Conservation (phyloP, 2,888 invertebrate species). For the Harpalus rufipes region DNA sequence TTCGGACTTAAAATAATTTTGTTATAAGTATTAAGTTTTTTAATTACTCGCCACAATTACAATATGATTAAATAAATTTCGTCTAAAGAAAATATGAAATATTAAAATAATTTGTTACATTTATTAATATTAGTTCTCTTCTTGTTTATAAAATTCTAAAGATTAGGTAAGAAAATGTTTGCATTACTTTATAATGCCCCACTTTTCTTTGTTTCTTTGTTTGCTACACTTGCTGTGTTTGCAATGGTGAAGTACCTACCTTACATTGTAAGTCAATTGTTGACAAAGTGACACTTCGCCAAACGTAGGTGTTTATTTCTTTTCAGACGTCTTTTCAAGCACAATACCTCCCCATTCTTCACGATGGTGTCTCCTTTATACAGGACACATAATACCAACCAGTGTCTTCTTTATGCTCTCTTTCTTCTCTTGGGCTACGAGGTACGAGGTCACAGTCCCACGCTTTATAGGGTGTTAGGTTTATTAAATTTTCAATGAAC, state of each 20-base stretch:
- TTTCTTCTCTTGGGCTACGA: conserved; percentile 15
- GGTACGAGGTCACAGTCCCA: conserved; percentile 50
- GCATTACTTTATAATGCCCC: not conserved
- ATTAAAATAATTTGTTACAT: too few relatives aligned
- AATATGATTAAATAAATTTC: too few relatives aligned
- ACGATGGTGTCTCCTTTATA: conserved; percentile 35
- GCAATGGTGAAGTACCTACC: conserved; percentile 14
- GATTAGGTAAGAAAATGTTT: not conserved
- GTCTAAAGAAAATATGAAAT: too few relatives aligned
- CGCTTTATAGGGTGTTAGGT: conserved; percentile 60
- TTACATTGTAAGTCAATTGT: conserved; percentile 64
- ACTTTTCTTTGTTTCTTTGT: not conserved
- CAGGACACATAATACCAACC: conserved; percentile 31
- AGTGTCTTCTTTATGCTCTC: conserved; percentile 71
- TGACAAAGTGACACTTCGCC: conserved; percentile 65
- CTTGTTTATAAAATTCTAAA: not conserved
- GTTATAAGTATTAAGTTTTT: too few relatives aligned
- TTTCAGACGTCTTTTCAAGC: conserved; percentile 51
- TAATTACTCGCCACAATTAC: too few relatives aligned
- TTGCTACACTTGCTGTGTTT: not conserved
- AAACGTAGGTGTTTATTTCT: conserved; percentile 65
- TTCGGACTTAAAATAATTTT: too few relatives aligned
- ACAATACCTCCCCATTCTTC: conserved; percentile 57
- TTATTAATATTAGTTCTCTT: not conserved
- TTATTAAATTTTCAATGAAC: conserved; percentile 56